Percentiles rank a stretch among this genome's conserved stretches.
Conservation (phyloP, 1,140 invertebrate genomes). For the Musca vetustissima region DNA sequence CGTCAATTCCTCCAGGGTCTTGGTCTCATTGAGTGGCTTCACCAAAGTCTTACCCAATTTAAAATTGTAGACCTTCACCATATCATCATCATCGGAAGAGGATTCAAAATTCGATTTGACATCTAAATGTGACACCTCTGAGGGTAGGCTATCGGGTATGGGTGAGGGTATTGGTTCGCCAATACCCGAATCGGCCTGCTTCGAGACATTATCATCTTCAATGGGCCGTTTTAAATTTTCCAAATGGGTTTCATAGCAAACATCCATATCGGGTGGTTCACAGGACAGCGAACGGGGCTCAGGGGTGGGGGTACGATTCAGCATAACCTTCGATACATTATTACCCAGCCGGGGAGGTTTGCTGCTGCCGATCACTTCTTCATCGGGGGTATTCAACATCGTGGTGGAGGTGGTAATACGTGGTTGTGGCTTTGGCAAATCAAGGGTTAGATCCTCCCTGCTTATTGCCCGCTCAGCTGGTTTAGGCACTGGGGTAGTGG, state of each 20-base stretch:
- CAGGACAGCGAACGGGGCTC: slow-evolving; percentile 44
- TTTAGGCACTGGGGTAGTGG: background rate
- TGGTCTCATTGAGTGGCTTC: slow-evolving; percentile 28
- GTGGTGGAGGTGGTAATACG: slow-evolving; percentile 35
- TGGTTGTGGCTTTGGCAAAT: slow-evolving; percentile 4
- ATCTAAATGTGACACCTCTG: slow-evolving; percentile 11
- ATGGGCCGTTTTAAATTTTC: background rate
- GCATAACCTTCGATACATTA: slow-evolving; percentile 48
- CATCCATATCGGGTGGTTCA: slow-evolving; percentile 16
- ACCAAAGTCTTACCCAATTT: slow-evolving; percentile 49
- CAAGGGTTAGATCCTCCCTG: too few relatives aligned
- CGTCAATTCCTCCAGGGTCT: slow-evolving; percentile 37
- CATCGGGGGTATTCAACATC: background rate
- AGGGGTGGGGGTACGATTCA: slow-evolving; percentile 50
- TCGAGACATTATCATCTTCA: slow-evolving; percentile 41
- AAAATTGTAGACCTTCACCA: slow-evolving; percentile 53
- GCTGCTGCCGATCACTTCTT: background rate
- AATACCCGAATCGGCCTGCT: slow-evolving; percentile 50
- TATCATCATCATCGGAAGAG: slow-evolving; percentile 53
- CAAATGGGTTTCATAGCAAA: background rate
- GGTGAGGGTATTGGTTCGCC: slow-evolving; percentile 45
- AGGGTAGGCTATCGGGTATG: slow-evolving; percentile 34
- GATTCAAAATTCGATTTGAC: slow-evolving; percentile 38
- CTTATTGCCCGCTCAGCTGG: too few relatives aligned
- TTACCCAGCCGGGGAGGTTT: background rate